Conservation (phyloP, 2,888 invertebrate species). For the Phyllotreta striolata region DNA sequence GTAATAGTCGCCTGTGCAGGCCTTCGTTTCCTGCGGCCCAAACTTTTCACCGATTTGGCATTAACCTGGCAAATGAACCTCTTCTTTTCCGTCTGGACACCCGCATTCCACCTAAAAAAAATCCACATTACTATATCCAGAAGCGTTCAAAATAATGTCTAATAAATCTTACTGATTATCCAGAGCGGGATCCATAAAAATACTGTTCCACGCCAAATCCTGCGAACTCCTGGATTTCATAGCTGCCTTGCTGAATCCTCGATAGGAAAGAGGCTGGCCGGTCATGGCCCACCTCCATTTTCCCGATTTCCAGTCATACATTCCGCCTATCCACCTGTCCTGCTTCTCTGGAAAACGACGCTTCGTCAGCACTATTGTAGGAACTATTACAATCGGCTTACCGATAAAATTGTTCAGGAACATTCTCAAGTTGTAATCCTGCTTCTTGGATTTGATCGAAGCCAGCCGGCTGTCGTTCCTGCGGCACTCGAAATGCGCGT, state of each 20-base stretch:
- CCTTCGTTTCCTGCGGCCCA: conserved; percentile 35
- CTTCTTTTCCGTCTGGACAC: conserved; percentile 67
- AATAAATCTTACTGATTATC: conserved; percentile 48
- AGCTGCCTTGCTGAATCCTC: conserved; percentile 71
- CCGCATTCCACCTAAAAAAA: conserved; percentile 69
- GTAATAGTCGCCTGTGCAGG: conserved; percentile 36
- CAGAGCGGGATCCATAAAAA: conserved; percentile 71
- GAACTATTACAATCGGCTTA: conserved; percentile 29
- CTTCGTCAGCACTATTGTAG: not conserved
- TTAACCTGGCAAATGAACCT: conserved; percentile 73
- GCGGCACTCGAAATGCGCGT: conserved; percentile 52
- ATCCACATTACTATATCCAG: not conserved
- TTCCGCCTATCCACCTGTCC: conserved; percentile 83
- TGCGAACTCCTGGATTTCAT: conserved; percentile 64
- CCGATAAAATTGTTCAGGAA: conserved; percentile 52
- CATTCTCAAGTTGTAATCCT: conserved; percentile 50
- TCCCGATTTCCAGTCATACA: conserved; percentile 73
- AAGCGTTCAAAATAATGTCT: conserved; percentile 7
- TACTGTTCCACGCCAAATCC: conserved; percentile 70
- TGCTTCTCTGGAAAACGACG: conserved; percentile 51
- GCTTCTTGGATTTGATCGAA: conserved; percentile 46
- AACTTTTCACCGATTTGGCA: conserved; percentile 44
- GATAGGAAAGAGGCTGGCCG: conserved; percentile 72
- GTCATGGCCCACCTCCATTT: conserved; percentile 83
- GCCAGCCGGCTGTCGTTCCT: conserved; percentile 50